phyloP scores from a whole-genome alignment of 2,797 vertebrate genomes.

The Leucoraja ocellata region DNA sequence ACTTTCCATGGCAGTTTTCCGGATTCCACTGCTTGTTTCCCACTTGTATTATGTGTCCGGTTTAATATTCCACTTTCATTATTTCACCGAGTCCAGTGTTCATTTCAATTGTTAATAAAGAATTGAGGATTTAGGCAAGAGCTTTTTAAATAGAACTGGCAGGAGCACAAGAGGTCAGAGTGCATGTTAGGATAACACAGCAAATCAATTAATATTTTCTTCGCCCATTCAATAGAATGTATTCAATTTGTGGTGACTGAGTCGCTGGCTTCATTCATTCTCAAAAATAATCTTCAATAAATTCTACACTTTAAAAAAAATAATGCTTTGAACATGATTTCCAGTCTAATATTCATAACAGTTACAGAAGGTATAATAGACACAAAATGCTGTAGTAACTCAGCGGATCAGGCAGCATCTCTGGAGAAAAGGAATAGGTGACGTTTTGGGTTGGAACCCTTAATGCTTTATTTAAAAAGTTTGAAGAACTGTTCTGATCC shows the following conservation, averaged over 20 bases:
- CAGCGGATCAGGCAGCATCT: no score
- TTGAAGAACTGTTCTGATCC: no score
- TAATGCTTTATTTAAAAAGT: no score
- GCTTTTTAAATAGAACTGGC: background rate
- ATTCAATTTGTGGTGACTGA: background rate
- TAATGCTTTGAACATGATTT: background rate
- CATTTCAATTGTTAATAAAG: background rate
- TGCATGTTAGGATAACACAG: background rate
- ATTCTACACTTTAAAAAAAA: background rate
- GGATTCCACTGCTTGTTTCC: background rate
- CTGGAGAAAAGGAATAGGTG: no score
- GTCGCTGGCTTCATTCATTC: background rate
- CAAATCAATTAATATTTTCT: background rate
- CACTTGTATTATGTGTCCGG: background rate
- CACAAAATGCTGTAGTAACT: no score
- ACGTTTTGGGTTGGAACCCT: no score
- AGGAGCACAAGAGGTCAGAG: background rate
- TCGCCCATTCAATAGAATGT: background rate
- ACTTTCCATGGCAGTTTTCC: slow-evolving; percentile 9
- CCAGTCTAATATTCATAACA: background rate
- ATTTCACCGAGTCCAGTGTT: background rate
- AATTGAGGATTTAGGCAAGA: background rate
- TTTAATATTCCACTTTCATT: slow-evolving; percentile 35
- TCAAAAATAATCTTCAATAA: background rate
- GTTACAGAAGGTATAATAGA: background rate